phyloP scores from a whole-genome alignment of 2,888 invertebrate species.

The Ormyrus labotus region DNA sequence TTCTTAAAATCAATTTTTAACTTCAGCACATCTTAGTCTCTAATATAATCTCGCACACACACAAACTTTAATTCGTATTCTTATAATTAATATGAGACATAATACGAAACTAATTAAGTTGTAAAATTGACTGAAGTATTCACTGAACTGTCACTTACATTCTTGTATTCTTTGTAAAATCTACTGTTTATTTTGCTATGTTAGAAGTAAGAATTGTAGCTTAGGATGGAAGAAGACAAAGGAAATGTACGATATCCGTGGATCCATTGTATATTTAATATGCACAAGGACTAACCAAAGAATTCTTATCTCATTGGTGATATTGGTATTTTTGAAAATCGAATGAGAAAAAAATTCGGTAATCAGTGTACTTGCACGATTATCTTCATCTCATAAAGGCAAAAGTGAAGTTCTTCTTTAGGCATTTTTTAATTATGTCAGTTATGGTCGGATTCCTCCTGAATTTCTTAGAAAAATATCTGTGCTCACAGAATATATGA shows the following conservation, averaged over 20 bases:
- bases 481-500: neutral
- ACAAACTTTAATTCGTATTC: neutral
- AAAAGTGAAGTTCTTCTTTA: slow-evolving; percentile 18
- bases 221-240: too few relatives aligned
- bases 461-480: slow-evolving; percentile 8
- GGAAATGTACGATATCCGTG: neutral
- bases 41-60: neutral
- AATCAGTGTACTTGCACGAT: slow-evolving; percentile 13
- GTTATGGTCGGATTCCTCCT: neutral
- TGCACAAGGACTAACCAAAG: slow-evolving; percentile 3
- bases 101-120: too few relatives aligned
- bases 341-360: slow-evolving; percentile 2
- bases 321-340: neutral
- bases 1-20: neutral
- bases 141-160: slow-evolving; percentile 8
- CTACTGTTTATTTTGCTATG: too few relatives aligned
- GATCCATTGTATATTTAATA: neutral
- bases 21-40: neutral
- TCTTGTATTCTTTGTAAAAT: neutral
- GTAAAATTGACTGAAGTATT: slow-evolving; percentile 26
- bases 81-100: neutral
- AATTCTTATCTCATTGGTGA: slow-evolving; percentile 6
- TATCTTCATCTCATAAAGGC: slow-evolving; percentile 16
- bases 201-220: too few relatives aligned
- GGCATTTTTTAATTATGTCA: neutral